phyloP scores from a whole-genome alignment of 2,797 vertebrate genomes.

The Darevskia mixta region DNA sequence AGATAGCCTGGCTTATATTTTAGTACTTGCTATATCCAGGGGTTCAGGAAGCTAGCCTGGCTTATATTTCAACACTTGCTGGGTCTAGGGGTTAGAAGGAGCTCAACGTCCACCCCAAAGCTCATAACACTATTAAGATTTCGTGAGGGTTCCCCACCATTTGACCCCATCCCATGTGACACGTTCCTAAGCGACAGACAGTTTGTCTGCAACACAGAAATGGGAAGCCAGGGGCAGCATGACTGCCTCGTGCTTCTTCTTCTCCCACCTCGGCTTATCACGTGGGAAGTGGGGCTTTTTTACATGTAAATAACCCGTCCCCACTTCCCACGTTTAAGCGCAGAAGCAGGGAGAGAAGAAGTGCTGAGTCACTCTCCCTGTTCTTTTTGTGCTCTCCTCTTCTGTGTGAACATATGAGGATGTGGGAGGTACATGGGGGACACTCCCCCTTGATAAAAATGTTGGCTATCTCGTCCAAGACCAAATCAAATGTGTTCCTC shows the following conservation, averaged over 20 bases:
- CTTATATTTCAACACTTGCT: no score
- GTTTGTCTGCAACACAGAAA: background rate
- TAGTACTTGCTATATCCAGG: no score
- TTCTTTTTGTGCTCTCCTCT: background rate
- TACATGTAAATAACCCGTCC: background rate
- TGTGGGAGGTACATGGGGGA: background rate
- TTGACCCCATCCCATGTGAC: background rate
- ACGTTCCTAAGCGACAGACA: background rate
- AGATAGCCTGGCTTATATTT: no score
- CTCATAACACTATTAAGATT: background rate
- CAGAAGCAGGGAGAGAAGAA: background rate
- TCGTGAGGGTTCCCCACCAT: background rate
- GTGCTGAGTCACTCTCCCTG: slow-evolving; percentile 29
- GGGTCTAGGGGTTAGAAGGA: no score
- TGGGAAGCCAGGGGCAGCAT: slow-evolving; percentile 1
- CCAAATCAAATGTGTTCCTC: background rate
- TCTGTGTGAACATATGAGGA: slow-evolving; percentile 8
- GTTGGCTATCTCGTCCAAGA: background rate
- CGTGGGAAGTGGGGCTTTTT: background rate
- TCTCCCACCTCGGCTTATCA: slow-evolving; percentile 3
- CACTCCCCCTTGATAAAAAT: background rate
- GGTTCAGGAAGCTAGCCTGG: no score
- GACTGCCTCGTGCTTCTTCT: slow-evolving; percentile 17
- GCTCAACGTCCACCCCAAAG: no score
- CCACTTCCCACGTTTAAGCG: slow-evolving; percentile 12